phyloP scores from a whole-genome alignment of 2,888 invertebrate genomes.

The Acanthosepion lycidas region DNA sequence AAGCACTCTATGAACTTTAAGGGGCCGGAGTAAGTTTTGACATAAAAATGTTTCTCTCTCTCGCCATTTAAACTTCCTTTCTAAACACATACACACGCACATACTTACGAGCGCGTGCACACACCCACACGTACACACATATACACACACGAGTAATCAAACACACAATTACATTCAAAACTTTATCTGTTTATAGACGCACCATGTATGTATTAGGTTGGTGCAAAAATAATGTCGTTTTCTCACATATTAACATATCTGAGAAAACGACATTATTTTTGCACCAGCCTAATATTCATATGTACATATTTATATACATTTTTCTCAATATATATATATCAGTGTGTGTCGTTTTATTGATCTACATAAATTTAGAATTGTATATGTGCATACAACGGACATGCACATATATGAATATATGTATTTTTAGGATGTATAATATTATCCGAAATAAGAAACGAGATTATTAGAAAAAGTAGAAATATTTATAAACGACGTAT shows the following conservation, averaged over 20 bases:
- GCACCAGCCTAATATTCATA: no score
- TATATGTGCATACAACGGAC: no score
- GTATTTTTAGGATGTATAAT: not conserved
- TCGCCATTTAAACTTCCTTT: not conserved
- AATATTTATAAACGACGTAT: no score
- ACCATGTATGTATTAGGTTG: no score
- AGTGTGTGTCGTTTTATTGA: not conserved
- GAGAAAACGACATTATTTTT: no score
- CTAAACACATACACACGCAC: not conserved
- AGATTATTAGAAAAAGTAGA: no score
- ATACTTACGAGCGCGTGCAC: not conserved
- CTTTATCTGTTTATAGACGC: not conserved
- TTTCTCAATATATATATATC: not conserved
- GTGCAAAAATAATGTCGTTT: no score
- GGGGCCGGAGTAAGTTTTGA: not conserved
- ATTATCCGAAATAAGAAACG: no score
- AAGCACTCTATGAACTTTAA: not conserved
- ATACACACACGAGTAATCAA: not conserved
- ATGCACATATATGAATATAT: not conserved
- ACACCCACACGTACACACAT: not conserved
- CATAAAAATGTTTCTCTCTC: not conserved
- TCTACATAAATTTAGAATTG: not conserved
- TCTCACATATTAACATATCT: no score
- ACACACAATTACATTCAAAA: not conserved
- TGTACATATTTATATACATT: not conserved